These are phyloP conservation scores for Danaus chrysippus DNA, from an alignment of 2,888 invertebrate species.

Conservation along the genomic window DNA sequence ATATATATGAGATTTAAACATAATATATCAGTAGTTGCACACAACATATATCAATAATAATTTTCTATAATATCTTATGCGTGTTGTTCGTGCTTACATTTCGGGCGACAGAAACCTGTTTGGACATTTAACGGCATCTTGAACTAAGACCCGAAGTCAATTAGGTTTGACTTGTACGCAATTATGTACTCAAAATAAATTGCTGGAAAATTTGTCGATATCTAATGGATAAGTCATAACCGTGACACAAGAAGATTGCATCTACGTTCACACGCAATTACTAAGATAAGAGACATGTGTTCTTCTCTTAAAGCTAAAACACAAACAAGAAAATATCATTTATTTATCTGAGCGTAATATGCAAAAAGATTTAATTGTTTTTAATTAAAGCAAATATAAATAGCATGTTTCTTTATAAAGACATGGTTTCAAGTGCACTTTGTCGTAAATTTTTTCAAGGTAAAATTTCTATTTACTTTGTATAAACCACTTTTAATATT, in stretches of 20 bases:
- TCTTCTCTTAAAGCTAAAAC: neutral
- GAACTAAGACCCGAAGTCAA: constrained; percentile 67
- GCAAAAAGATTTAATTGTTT: too few species aligned
- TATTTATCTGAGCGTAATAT: too few species aligned
- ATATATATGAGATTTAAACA: too few species aligned
- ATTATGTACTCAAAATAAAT: constrained; percentile 76
- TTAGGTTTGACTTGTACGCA: constrained; percentile 75
- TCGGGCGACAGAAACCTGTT: constrained; percentile 48
- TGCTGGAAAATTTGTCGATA: constrained; percentile 70
- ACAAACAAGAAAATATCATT: neutral
- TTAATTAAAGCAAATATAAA: too few species aligned
- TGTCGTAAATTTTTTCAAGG: too few species aligned
- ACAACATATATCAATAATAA: too few species aligned
- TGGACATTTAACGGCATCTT: constrained; percentile 59
- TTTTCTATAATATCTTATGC: constrained; percentile 1
- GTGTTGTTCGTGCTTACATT: constrained; percentile 24
- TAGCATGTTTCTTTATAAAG: too few species aligned
- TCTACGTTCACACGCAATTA: constrained; percentile 43
- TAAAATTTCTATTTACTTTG: too few species aligned
- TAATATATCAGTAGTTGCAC: too few species aligned
- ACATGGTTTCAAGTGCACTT: too few species aligned
- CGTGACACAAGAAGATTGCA: constrained; percentile 53
- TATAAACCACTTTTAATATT: neutral
- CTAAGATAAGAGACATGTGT: neutral
- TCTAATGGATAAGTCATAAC: constrained; percentile 59